Percentiles rank a stretch among this genome's conserved stretches.
Conservation (phyloP, 2,888 invertebrate genomes). For the Drosophila nr. fundita region DNA sequence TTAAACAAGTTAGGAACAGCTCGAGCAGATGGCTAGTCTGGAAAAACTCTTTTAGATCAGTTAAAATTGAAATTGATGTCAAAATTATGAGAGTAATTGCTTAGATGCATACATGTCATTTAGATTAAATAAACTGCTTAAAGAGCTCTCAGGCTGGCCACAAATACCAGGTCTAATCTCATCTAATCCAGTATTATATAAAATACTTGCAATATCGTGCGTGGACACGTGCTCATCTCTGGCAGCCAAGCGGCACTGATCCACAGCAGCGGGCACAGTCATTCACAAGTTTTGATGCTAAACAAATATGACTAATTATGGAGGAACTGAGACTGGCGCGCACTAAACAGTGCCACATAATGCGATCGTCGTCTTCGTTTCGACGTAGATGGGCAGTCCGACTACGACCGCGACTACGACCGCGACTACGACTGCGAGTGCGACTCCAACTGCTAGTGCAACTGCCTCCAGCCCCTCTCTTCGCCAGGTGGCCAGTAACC, state of each 20-base stretch:
- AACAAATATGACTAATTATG: constrained; percentile 80
- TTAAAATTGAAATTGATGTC: neutral
- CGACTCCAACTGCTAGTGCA: neutral
- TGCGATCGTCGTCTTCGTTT: constrained; percentile 78
- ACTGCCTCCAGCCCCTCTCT: neutral
- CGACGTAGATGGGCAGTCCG: constrained; percentile 71
- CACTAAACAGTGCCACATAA: constrained; percentile 79
- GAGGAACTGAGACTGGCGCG: constrained; percentile 70
- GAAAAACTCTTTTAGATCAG: neutral
- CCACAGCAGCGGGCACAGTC: constrained; percentile 55
- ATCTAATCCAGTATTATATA: neutral
- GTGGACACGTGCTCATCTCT: constrained; percentile 35
- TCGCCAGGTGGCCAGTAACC: constrained; percentile 28
- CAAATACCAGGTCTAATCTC: neutral
- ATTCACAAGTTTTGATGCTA: constrained; percentile 80
- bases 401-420: constrained; percentile 28
- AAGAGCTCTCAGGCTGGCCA: neutral
- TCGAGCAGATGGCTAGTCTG: neutral
- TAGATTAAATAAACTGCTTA: neutral
- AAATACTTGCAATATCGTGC: neutral
- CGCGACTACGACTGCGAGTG: constrained; percentile 10
- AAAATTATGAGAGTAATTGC: neutral
- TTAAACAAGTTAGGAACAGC: neutral
- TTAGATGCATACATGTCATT: neutral
- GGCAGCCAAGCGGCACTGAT: constrained; percentile 32